These are phyloP conservation scores for Dascyllus trimaculatus DNA, from an alignment of 2,113 vertebrate species.

Conservation along the genomic window DNA sequence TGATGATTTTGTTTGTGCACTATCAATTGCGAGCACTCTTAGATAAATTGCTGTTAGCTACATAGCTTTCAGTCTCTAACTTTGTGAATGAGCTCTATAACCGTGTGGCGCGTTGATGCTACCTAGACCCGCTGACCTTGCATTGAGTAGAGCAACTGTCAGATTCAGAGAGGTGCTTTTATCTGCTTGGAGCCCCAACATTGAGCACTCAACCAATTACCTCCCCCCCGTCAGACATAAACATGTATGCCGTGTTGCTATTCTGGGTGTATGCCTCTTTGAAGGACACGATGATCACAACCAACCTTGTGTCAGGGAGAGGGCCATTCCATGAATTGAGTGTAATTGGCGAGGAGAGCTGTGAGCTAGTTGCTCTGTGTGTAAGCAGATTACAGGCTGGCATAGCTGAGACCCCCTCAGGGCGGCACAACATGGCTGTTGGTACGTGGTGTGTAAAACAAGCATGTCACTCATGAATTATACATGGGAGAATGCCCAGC, in stretches of 20 bases:
- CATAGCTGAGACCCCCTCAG: constrained; percentile 70
- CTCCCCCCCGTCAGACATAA: constrained; percentile 44
- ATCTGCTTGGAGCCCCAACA: constrained; percentile 32
- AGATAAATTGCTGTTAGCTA: constrained; percentile 40
- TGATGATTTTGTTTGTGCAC: constrained; percentile 53
- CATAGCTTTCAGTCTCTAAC: constrained; percentile 39
- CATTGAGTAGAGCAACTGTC: constrained; percentile 53
- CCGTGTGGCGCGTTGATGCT: constrained; percentile 31
- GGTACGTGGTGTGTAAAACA: constrained; percentile 80
- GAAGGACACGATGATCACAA: constrained; percentile 71
- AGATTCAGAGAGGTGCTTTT: constrained; percentile 67
- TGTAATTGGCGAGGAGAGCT: constrained; percentile 76
- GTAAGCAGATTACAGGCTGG: constrained; percentile 78
- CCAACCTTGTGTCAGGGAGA: constrained; percentile 64
- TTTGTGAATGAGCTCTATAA: constrained; percentile 42
- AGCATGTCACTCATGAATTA: constrained; percentile 80
- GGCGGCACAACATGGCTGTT: constrained; percentile 72
- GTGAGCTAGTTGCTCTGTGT: constrained; percentile 72
- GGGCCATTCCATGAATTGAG: constrained; percentile 68
- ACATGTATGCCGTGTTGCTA: constrained; percentile 41
- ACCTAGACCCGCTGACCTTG: constrained; percentile 52
- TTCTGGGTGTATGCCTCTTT: constrained; percentile 54
- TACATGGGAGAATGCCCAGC: constrained; percentile 71
- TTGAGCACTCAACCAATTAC: constrained; percentile 72
- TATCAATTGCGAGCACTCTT: constrained; percentile 46